Evolutionary conservation across 1,140 invertebrate species (phyloP).

Genomic region (Listronotus bonariensis): DNA sequence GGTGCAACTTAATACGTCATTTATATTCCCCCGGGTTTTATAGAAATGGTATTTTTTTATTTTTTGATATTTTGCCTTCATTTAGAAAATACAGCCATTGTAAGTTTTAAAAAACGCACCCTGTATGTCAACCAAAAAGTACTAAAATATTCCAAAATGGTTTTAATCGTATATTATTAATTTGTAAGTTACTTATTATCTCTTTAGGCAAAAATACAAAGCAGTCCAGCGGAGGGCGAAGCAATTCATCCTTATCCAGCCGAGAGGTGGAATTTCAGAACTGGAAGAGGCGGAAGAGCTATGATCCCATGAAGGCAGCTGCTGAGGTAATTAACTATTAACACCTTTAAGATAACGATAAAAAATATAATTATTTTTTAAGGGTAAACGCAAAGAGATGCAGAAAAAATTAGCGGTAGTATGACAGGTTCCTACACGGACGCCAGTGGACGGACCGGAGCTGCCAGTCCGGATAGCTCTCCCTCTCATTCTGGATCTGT

Average conservation of each 20-base stretch:
- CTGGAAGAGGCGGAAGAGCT: constrained; percentile 89
- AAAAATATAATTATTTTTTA: no score
- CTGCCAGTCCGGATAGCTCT: constrained; percentile 50
- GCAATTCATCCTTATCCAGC: constrained; percentile 67
- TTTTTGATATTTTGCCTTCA: no score
- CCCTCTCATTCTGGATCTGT: constrained; percentile 56
- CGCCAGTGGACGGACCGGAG: constrained; percentile 32
- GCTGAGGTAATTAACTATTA: constrained; percentile 65
- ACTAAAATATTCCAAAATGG: no score
- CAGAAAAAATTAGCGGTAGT: constrained; percentile 43
- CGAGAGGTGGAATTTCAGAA: constrained; percentile 86
- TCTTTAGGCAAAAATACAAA: constrained; percentile 63
- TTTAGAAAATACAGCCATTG: no score
- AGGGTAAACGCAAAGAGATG: constrained; percentile 66
- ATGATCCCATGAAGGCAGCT: constrained; percentile 87
- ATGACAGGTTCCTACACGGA: constrained; percentile 53
- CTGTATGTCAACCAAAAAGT: no score
- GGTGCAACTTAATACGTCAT: no score
- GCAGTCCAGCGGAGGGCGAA: constrained; percentile 54
- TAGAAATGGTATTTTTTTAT: no score
- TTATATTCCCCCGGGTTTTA: no score
- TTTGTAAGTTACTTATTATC: no score
- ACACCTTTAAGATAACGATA: no score
- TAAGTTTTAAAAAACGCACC: no score
- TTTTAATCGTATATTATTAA: no score